A percentile compares a stretch with the other conserved stretches of the same genome.
Evolutionary conservation across 2,888 invertebrate genomes (phyloP).

Genomic region (Dasysyrphus albostriatus): DNA sequence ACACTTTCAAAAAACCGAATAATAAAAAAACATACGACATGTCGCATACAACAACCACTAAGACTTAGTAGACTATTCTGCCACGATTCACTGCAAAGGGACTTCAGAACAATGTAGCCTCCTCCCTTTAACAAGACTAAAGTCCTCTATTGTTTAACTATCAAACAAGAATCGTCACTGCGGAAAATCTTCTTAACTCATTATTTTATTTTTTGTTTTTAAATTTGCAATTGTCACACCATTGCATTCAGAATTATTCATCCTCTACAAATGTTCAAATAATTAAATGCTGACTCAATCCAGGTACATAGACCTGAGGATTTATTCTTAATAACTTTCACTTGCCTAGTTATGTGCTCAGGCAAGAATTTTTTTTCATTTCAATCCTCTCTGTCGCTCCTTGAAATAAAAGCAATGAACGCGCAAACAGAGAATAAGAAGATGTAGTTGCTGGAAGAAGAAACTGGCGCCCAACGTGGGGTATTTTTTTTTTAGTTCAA

Average conservation of each 20-base stretch:
- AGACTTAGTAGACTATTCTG: not conserved
- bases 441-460: not conserved
- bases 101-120: not conserved
- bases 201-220: not conserved
- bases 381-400: not conserved
- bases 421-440: not conserved
- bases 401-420: conserved; percentile 8
- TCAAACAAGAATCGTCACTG: conserved; percentile 49
- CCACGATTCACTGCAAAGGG: not conserved
- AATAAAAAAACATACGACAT: conserved; percentile 27
- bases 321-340: conserved; percentile 48
- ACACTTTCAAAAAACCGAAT: conserved; percentile 23
- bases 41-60: not conserved
- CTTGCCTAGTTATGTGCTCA: conserved; percentile 53
- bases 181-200: conserved; percentile 40
- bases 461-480: conserved; percentile 27
- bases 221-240: not conserved
- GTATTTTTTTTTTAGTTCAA: not conserved
- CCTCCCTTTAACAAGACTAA: not conserved
- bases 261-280: conserved; percentile 11
- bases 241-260: conserved; percentile 24
- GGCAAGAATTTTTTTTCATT: conserved; percentile 27
- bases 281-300: conserved; percentile 46
- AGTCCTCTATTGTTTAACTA: conserved; percentile 37
- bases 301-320: conserved; percentile 30